These are phyloP conservation scores for Smutsia temminckii DNA, from an alignment of 2,797 vertebrate genomes.

Conservation along the genomic window DNA sequence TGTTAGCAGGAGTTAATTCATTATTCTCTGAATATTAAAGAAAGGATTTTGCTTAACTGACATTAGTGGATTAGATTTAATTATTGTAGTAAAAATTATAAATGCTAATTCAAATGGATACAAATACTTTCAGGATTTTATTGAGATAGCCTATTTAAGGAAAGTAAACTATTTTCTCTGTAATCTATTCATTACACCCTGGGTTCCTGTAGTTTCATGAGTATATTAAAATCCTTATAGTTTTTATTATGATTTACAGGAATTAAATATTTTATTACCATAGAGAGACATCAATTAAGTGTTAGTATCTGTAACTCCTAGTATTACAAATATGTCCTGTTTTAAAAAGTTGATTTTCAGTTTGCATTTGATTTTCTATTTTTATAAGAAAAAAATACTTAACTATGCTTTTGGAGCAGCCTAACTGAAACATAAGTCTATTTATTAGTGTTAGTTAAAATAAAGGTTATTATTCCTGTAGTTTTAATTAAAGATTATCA, in stretches of 20 bases:
- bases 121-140: conserved; percentile 49
- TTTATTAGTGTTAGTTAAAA: conserved; percentile 24
- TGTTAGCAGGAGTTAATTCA: neutral
- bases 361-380: conserved; percentile 25
- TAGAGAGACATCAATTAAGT: neutral
- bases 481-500: conserved; percentile 19
- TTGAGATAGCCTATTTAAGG: neutral
- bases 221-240: neutral
- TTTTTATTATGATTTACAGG: neutral
- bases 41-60: neutral
- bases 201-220: neutral
- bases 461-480: neutral
- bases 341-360: neutral
- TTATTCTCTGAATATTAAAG: neutral
- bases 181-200: neutral
- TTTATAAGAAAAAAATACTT: neutral
- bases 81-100: neutral
- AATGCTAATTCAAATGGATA: conserved; percentile 12
- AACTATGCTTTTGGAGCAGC: neutral
- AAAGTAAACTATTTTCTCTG: conserved; percentile 5
- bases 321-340: neutral
- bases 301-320: neutral
- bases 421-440: neutral
- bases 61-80: neutral
- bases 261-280: neutral